A percentile compares a stretch with the other conserved stretches of the same genome.
These are phyloP conservation scores for Hydrocynus forskahlii DNA, from an alignment of 2,797 vertebrate species.

Conservation along the genomic window DNA sequence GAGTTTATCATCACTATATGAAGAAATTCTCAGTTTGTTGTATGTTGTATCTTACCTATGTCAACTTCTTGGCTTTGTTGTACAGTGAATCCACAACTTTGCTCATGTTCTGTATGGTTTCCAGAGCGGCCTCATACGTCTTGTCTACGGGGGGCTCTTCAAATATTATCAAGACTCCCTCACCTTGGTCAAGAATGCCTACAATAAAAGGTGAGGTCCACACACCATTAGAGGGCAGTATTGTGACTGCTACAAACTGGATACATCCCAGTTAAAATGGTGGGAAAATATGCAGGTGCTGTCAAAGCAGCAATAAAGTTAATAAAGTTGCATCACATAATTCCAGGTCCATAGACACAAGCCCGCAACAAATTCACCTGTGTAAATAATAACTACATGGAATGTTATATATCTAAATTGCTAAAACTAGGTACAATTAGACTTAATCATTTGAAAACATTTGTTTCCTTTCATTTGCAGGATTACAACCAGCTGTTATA, in stretches of 20 bases:
- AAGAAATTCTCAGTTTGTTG: neutral
- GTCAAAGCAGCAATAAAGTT: neutral
- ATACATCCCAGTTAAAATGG: neutral
- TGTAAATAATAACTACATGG: too few species aligned
- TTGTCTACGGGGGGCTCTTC: slow-evolving; percentile 99
- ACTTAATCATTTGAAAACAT: too few species aligned
- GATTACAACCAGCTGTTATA: too few species aligned
- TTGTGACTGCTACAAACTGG: neutral
- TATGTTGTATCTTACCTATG: slow-evolving; percentile 84
- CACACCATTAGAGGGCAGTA: neutral
- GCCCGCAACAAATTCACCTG: too few species aligned
- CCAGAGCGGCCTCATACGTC: slow-evolving; percentile 96
- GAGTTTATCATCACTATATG: neutral
- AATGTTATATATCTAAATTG: too few species aligned
- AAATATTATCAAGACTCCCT: slow-evolving; percentile 98
- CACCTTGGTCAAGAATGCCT: slow-evolving; percentile 99
- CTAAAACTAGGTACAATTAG: too few species aligned
- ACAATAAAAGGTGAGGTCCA: slow-evolving; percentile 8
- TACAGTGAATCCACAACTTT: slow-evolving; percentile 99
- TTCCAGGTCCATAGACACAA: too few species aligned
- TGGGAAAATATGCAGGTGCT: neutral
- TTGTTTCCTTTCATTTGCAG: too few species aligned
- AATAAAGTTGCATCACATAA: too few species aligned
- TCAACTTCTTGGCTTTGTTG: slow-evolving; percentile 99
- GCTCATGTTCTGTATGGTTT: slow-evolving; percentile 99